phyloP scores from a whole-genome alignment of 2,113 vertebrate genomes.

The Alexandromys fortis region DNA sequence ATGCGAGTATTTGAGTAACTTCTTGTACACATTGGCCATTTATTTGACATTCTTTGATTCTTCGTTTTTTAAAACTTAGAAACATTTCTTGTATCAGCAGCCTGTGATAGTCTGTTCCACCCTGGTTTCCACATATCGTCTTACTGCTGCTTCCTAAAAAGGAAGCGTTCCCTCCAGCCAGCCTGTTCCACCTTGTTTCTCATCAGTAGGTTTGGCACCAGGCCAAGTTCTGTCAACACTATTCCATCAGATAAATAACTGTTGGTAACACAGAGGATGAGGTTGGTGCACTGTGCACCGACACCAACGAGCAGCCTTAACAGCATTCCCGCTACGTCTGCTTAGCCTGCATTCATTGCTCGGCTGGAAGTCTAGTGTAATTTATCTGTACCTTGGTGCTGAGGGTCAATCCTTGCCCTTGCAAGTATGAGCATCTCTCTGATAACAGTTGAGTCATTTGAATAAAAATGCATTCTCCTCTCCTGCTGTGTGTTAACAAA shows the following conservation, averaged over 20 bases:
- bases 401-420: not conserved
- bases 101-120: constrained; percentile 51
- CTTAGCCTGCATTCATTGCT: not conserved
- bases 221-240: constrained; percentile 72
- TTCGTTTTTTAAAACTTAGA: constrained; percentile 67
- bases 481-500: constrained; percentile 53
- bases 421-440: not conserved
- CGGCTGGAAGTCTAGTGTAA: constrained; percentile 7
- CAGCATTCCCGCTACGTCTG: not conserved
- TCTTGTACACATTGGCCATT: constrained; percentile 45
- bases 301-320: constrained; percentile 19
- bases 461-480: constrained; percentile 61
- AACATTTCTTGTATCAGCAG: constrained; percentile 54
- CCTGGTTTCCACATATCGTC: constrained; percentile 55
- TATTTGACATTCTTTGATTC: constrained; percentile 59
- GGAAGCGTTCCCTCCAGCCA: constrained; percentile 69
- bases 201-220: constrained; percentile 65
- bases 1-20: not conserved
- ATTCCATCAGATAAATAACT: constrained; percentile 73
- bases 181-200: constrained; percentile 68
- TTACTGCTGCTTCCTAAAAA: constrained; percentile 76
- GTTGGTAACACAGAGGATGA: constrained; percentile 49
- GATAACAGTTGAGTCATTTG: constrained; percentile 30
- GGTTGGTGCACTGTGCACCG: not conserved
- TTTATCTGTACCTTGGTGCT: not conserved